phyloP scores from a whole-genome alignment of 2,113 vertebrate genomes.

The Sorex araneus region DNA sequence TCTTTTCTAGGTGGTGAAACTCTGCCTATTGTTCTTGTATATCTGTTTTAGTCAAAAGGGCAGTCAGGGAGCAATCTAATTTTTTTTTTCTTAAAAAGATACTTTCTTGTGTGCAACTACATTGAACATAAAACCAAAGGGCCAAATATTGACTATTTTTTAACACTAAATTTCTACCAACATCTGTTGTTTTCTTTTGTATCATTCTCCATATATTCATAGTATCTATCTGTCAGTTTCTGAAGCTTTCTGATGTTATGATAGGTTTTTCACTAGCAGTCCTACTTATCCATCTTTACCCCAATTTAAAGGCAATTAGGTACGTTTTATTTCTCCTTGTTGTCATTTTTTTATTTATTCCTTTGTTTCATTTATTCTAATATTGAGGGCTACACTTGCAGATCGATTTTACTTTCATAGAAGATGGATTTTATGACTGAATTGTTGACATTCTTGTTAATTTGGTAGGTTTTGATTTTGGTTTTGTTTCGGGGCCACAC shows the following conservation, averaged over 20 bases:
- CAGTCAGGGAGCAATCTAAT: not conserved
- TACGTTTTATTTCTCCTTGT: not conserved
- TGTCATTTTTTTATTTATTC: not conserved
- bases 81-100: not conserved
- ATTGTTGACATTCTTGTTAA: not conserved
- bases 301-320: not conserved
- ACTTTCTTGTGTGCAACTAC: not conserved
- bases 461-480: not conserved
- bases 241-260: not conserved
- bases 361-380: not conserved
- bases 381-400: not conserved
- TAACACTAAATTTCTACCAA: not conserved
- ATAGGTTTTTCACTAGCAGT: not conserved
- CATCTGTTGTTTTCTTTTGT: too few relatives aligned
- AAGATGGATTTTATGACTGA: too few relatives aligned
- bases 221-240: not conserved
- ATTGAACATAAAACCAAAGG: accelerated
- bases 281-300: not conserved
- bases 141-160: not conserved
- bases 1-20: not conserved
- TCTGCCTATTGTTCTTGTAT: conserved; percentile 23
- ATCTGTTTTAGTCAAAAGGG: not conserved
- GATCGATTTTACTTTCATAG: not conserved
- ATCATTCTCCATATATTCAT: not conserved
- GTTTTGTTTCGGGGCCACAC: too few relatives aligned